Base-by-base conservation (phyloP, 2,888 invertebrate genomes). In the Siphonodentalium dalli region DNA sequence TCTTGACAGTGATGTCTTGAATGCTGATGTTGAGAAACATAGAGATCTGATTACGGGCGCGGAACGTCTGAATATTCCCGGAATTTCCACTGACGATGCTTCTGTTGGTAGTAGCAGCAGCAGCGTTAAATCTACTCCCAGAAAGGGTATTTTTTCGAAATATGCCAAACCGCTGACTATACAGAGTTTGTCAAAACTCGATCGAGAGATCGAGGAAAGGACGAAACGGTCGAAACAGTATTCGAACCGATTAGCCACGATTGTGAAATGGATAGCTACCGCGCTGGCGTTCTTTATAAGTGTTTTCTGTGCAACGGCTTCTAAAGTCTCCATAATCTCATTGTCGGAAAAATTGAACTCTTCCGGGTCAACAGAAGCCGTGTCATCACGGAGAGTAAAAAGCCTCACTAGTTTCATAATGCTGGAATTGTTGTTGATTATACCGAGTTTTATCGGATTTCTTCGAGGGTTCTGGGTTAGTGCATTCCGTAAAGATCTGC, bases 181-280 rank as follows among this genome's bases (percentile, higher is more conserved):
- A n/a, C n/a, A n/a, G n/a, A n/a, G n/a, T n/a, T n/a, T 37, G 11
- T 39, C 57, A 1, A 62, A 63, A 28, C 55, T 60, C 21, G 39
- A 61, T 29, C 20, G 53, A 27, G 48, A 57, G 26, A 33, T 49
- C 9, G 37, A 49, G 2, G 43, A 34, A 13, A 6, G 35, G 6
- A 51, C 51, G 18, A 29, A 46, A 5, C 64, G 64, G 0, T 61
- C 66, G 1, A 55, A 35, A 24, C n/a, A n/a, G n/a, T n/a, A n/a
- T n/a, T n/a, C n/a, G n/a, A n/a, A n/a, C n/a, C n/a, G n/a, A n/a
- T n/a, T 60, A 0, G 57, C 62, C 0, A 58, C 67, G 0, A 33
- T 64, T 4, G 44, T 60, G 7, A 72, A 72, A 59, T 70, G 69
- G 70, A 7, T 68, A 2, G 50, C 59, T 3, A 68, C 69, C 0